Conservation (phyloP, 2,888 invertebrate genomes). For the Lasioglossum zephyrum region DNA sequence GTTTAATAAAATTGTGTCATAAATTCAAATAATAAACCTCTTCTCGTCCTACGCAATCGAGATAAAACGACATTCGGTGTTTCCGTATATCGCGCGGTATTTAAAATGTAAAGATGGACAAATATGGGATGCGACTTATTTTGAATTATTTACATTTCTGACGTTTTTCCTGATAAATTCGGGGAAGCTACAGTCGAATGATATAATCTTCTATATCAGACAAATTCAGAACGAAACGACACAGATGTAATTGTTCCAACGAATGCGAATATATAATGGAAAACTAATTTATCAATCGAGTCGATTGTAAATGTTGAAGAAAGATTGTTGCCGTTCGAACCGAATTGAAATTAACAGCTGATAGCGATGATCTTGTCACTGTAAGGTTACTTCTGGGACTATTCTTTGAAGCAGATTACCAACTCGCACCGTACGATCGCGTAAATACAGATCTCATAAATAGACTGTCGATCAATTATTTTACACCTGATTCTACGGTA, state of each 20-base stretch:
- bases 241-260: background rate
- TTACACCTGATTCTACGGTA: background rate
- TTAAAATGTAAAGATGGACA: background rate
- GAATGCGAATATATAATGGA: background rate
- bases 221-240: background rate
- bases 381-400: constrained; percentile 14
- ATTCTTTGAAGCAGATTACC: constrained; percentile 1
- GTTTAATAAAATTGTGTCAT: background rate
- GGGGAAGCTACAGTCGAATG: background rate
- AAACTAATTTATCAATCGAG: background rate
- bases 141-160: background rate
- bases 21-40: background rate
- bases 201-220: background rate
- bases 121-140: background rate
- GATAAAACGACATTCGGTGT: background rate
- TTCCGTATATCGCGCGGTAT: background rate
- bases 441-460: background rate
- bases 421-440: background rate
- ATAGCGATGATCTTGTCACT: constrained; percentile 5
- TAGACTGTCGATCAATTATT: background rate
- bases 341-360: constrained; percentile 12
- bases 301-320: background rate
- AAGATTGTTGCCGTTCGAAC: background rate
- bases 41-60: background rate
- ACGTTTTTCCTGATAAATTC: background rate